A percentile compares a stretch with the other conserved stretches of the same genome.
Evolutionary conservation across 2,888 invertebrate genomes (phyloP).

Genomic region (Dynastes maya): DNA sequence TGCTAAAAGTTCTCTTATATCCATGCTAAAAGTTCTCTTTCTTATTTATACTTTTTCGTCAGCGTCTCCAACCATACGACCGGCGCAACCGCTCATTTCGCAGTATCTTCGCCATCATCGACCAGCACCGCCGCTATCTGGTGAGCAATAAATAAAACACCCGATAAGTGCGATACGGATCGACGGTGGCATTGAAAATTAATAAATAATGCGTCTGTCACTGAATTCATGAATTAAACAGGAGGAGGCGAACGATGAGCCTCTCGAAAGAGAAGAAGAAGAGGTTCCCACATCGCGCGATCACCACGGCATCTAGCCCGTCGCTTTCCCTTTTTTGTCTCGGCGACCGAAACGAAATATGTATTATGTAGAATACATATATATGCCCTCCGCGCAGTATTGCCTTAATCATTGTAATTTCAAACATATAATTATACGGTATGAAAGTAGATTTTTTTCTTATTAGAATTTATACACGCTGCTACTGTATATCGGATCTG

Average conservation of each 20-base stretch:
- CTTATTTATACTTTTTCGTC: constrained; percentile 21
- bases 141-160: constrained; percentile 53
- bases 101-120: constrained; percentile 43
- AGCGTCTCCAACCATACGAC: background rate
- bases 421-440: constrained; percentile 70
- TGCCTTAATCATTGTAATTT: constrained; percentile 67
- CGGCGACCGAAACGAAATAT: background rate
- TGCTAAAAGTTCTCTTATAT: background rate
- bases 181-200: constrained; percentile 52
- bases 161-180: constrained; percentile 52
- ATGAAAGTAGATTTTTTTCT: constrained; percentile 57
- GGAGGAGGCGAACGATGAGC: constrained; percentile 45
- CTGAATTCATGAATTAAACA: constrained; percentile 60
- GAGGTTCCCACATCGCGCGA: constrained; percentile 22
- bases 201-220: constrained; percentile 60
- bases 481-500: constrained; percentile 64
- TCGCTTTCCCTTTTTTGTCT: background rate
- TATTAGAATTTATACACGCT: constrained; percentile 69
- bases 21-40: background rate
- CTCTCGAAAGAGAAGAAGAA: background rate
- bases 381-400: background rate
- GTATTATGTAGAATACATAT: background rate
- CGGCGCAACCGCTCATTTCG: constrained; percentile 40
- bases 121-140: constrained; percentile 29
- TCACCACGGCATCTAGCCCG: constrained; percentile 15